A percentile compares a stretch with the other conserved stretches of the same genome.
phyloP scores from a whole-genome alignment of 2,888 invertebrate species.

The Tachystola acroxantha region DNA sequence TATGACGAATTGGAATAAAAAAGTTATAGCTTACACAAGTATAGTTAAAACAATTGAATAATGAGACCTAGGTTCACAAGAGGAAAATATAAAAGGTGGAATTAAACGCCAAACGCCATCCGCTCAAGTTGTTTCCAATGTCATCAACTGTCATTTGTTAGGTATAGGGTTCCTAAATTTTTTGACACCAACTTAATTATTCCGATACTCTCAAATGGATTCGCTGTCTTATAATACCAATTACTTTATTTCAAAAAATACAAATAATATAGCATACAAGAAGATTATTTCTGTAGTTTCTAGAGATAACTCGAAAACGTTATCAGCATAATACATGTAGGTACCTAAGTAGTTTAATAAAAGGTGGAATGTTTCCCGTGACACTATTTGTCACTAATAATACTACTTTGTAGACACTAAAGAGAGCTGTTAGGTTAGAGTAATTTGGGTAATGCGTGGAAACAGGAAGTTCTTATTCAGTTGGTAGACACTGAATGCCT shows the following conservation, averaged over 20 bases:
- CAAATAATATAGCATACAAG: no score
- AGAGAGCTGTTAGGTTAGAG: slow-evolving; percentile 25
- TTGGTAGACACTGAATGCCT: background rate
- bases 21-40: no score
- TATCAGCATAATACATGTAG: no score
- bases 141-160: no score
- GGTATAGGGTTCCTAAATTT: no score
- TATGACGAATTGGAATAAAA: no score
- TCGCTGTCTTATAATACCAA: no score
- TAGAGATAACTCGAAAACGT: no score
- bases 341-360: background rate
- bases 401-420: slow-evolving; percentile 32
- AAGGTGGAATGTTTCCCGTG: slow-evolving; percentile 24
- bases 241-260: no score
- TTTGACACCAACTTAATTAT: no score
- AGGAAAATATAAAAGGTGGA: slow-evolving; percentile 2
- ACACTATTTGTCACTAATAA: slow-evolving; percentile 37
- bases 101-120: background rate
- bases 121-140: background rate
- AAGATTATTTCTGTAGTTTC: no score
- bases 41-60: slow-evolving; percentile 4
- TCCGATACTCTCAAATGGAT: no score
- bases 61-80: background rate
- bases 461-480: slow-evolving; percentile 5
- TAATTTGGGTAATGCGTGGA: slow-evolving; percentile 1